A percentile compares a stretch with the other conserved stretches of the same genome.
Conservation (phyloP, 2,797 vertebrate genomes). For the Danio kyathit region DNA sequence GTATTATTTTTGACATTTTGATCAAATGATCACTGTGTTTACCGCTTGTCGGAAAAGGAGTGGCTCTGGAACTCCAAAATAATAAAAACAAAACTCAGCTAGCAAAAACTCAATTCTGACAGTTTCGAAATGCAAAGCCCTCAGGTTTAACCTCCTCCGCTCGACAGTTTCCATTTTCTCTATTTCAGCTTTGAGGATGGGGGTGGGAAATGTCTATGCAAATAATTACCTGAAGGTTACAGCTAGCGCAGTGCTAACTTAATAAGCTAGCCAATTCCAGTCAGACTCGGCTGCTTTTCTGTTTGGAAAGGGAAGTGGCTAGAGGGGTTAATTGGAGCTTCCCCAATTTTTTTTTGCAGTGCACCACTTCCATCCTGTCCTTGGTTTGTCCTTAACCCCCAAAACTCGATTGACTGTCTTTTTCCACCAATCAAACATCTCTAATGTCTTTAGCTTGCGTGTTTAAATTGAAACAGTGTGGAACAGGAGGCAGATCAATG, state of each 20-base stretch:
- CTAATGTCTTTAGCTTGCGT: slow-evolving; percentile 69
- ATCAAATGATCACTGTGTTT: slow-evolving; percentile 59
- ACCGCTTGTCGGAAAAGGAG: slow-evolving; percentile 28
- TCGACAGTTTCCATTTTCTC: slow-evolving; percentile 29
- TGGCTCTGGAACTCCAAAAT: slow-evolving; percentile 1
- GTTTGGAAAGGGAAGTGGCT: slow-evolving; percentile 57
- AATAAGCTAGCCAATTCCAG: slow-evolving; percentile 58
- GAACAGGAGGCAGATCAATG: slow-evolving; percentile 71
- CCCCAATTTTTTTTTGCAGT: slow-evolving; percentile 54
- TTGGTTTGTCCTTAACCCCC: slow-evolving; percentile 72
- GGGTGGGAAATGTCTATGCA: slow-evolving; percentile 28
- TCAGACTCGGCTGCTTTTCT: slow-evolving; percentile 64
- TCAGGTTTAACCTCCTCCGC: slow-evolving; percentile 36
- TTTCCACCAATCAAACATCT: slow-evolving; percentile 62
- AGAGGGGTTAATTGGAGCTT: slow-evolving; percentile 70
- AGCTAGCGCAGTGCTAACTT: slow-evolving; percentile 53
- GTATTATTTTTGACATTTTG: slow-evolving; percentile 49
- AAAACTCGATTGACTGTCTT: slow-evolving; percentile 63
- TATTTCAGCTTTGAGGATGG: slow-evolving; percentile 30
- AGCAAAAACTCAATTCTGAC: slow-evolving; percentile 31
- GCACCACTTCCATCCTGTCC: slow-evolving; percentile 57
- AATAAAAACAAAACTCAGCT: slow-evolving; percentile 8
- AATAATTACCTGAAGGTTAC: slow-evolving; percentile 46
- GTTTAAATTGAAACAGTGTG: slow-evolving; percentile 85
- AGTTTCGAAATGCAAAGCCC: slow-evolving; percentile 40